Evolutionary conservation across 1,140 invertebrate genomes (phyloP), one percentile per base, ranked within the genome.

Genomic region (Stegodyphus dumicola): DNA sequence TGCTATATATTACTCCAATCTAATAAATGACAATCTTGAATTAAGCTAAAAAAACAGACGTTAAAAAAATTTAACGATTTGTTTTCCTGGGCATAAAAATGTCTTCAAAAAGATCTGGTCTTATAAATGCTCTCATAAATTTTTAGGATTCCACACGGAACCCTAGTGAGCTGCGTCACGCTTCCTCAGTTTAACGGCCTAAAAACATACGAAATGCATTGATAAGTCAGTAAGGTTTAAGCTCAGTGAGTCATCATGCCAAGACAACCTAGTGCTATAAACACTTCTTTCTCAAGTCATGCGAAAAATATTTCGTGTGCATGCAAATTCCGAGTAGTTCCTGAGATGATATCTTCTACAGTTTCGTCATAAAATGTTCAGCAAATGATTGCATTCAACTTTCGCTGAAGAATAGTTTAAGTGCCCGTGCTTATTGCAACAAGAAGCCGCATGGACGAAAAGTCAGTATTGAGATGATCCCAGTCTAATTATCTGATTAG

Each of bases 401-500:
- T 17, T 6, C 51, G 17, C 51, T 10, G 70, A 52, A 3, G 15
- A 73, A 73, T n/a, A 52, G 9, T 73, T 10, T 33, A 33, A 1
- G 33, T 33, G 33, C 33, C 1, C 33, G 18, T 15, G 17, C 53
- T 15, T 4, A 52, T 73, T 73, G 15, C 13, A 9, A 7, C 15
- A 52, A 53, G 53, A 17, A 73, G 10, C 15, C n/a, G 17, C 53
- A 49, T 5, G 5, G 4, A 7, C 15, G 51, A 49, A 15, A 33
- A 77, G 48, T 77, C 65, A 67, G 33, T 77, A 66, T 77, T 77
- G 33, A 77, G 76, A 77, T 66, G 76, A 77, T 64, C 76, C 76
- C 76, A 77, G 33, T 10, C 13, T 53, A 53, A 76, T 76, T 60
- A 76, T 66, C 76, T 77, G 17, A 51, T 77, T 77, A 67, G 76